Percentiles rank a stretch among this genome's conserved stretches.
These are phyloP conservation scores for Tachyglossus aculeatus DNA, from an alignment of 2,797 vertebrate species.

Conservation along the genomic window DNA sequence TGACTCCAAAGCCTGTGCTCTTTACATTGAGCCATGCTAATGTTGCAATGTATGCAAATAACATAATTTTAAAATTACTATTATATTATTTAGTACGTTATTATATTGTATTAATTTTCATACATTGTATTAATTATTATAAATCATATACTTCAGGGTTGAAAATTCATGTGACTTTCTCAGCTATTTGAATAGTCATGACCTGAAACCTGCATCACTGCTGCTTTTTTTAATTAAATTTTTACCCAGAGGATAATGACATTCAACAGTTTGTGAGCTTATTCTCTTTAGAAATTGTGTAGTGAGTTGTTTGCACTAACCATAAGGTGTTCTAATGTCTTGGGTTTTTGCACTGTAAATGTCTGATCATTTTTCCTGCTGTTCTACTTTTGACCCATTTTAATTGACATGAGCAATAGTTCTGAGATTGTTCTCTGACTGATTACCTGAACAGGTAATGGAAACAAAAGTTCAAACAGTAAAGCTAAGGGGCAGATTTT, in stretches of 20 bases:
- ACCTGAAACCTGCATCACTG: slow-evolving; percentile 78
- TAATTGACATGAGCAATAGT: slow-evolving; percentile 70
- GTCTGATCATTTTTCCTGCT: slow-evolving; percentile 67
- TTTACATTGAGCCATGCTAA: too few species aligned
- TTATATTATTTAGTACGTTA: too few species aligned
- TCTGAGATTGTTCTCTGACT: slow-evolving; percentile 53
- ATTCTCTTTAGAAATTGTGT: slow-evolving; percentile 77
- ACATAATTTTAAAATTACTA: slow-evolving; percentile 33
- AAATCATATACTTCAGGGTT: slow-evolving; percentile 57
- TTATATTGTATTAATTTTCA: too few species aligned
- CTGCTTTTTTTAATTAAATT: slow-evolving; percentile 84
- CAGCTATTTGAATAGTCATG: slow-evolving; percentile 71
- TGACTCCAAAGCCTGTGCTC: too few species aligned
- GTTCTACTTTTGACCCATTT: slow-evolving; percentile 76
- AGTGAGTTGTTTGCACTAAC: slow-evolving; percentile 77
- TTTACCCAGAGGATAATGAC: slow-evolving; percentile 80
- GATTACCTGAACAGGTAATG: slow-evolving; percentile 71
- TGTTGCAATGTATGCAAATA: slow-evolving; percentile 55
- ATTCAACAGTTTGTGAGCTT: slow-evolving; percentile 77
- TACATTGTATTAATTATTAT: too few species aligned
- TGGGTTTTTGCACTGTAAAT: slow-evolving; percentile 73
- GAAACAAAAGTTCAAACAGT: slow-evolving; percentile 39
- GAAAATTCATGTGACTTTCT: slow-evolving; percentile 77
- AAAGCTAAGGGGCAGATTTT: slow-evolving; percentile 14
- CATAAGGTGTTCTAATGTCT: slow-evolving; percentile 76